Evolutionary conservation across 2,888 invertebrate genomes (phyloP).

Genomic region (Tholera decimalis): DNA sequence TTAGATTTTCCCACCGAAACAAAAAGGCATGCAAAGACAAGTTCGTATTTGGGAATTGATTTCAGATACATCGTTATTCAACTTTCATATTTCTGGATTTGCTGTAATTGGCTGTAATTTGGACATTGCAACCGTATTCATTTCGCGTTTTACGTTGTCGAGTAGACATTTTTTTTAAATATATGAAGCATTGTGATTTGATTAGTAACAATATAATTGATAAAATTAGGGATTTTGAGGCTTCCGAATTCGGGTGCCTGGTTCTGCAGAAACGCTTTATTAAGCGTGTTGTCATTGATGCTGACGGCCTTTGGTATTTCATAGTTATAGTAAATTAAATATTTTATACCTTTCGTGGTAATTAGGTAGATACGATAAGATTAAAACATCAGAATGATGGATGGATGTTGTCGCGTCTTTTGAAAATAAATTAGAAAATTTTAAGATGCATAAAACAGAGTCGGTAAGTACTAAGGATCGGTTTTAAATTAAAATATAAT

Average conservation of each 20-base stretch:
- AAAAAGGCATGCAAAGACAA: too few species aligned
- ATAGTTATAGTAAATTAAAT: background rate
- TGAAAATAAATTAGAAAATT: slow-evolving; percentile 5
- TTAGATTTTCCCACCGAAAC: too few species aligned
- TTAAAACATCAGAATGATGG: background rate
- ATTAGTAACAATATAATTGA: too few species aligned
- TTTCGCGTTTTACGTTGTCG: too few species aligned
- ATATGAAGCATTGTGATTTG: too few species aligned
- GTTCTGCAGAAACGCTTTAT: background rate
- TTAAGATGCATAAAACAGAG: background rate
- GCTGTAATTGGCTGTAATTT: too few species aligned
- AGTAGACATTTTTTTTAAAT: too few species aligned
- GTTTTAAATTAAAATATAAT: slow-evolving; percentile 1
- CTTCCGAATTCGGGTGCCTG: background rate
- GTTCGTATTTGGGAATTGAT: too few species aligned
- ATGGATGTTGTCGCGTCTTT: slow-evolving; percentile 1
- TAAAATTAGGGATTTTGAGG: too few species aligned
- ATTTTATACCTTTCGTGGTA: background rate
- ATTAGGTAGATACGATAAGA: background rate
- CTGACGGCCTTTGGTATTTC: background rate
- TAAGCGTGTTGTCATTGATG: background rate
- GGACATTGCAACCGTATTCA: too few species aligned
- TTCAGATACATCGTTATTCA: too few species aligned
- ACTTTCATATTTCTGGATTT: too few species aligned
- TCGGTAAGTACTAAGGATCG: background rate